Evolutionary conservation across 2,797 vertebrate genomes (phyloP), one percentile per base, ranked within the genome.

Genomic region (Discoglossus pictus): DNA sequence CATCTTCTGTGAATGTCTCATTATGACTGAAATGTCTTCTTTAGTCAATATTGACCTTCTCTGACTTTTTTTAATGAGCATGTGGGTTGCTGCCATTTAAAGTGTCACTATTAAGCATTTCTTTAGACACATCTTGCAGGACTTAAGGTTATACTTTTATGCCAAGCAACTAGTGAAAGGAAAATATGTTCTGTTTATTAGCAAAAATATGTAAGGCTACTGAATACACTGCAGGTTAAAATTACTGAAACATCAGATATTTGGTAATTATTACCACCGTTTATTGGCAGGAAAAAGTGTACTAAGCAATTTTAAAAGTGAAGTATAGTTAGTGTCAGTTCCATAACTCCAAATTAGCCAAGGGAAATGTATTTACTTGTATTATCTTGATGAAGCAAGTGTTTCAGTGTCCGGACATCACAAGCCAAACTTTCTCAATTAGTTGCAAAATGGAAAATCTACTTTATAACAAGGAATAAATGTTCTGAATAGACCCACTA

Each of bases 41-140:
- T 21, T 13, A 21, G 44, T 47, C 44, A 47, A 47, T 47, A 24
- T 18, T 47, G 44, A 47, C 44, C 44, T 47, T 47, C 44, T 11
- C 20, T 47, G 17, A 16, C 20, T 47, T 20, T 20, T 21, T 47
- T 47, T 47, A 23, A 47, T 47, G 44, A 47, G 44, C 17, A 21
- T 47, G 44, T 47, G 44, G 44, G 44, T 10, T 47, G 17, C 18
- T 47, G 20, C 11, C 44, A 24, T 47, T 47, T 12, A 21, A 47
- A 47, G 11, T 47, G 20, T 21, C 44, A 23, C 23, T 21, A 47
- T 47, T 2, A 47, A 12, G 20, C 5, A 21, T 47, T 47, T 23
- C 20, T 47, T 7, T 23, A 21, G 18, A 47, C 44, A 21, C 12
- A 11, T 13, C 18, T 36, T 36, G 17, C 44, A 47, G 18, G 10